phyloP scores from a whole-genome alignment of 2,888 invertebrate genomes.

The Vannuccia rotundouncinata region DNA sequence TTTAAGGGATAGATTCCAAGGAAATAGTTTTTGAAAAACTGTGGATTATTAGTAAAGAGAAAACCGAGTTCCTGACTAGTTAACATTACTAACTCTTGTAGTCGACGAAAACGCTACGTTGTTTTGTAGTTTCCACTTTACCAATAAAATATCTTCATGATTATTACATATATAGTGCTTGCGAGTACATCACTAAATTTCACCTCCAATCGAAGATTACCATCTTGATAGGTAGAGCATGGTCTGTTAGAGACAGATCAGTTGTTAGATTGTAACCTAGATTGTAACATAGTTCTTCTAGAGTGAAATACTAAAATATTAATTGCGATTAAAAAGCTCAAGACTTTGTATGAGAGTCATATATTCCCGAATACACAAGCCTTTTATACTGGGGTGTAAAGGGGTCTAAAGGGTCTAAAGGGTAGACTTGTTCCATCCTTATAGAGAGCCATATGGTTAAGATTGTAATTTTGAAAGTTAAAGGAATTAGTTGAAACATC shows the following conservation, averaged over 20 bases:
- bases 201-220: conserved; percentile 1
- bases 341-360: neutral
- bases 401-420: neutral
- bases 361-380: conserved; percentile 1
- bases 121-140: neutral
- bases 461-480: conserved; percentile 16
- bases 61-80: neutral
- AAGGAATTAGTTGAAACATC: conserved; percentile 6
- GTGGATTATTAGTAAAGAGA: neutral
- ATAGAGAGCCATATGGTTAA: conserved; percentile 17
- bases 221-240: conserved; percentile 9
- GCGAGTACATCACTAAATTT: neutral
- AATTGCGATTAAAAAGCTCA: neutral
- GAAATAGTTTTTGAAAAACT: neutral
- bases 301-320: conserved; percentile 7
- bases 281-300: neutral
- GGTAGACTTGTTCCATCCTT: conserved; percentile 15
- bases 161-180: neutral
- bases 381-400: neutral
- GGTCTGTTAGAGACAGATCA: neutral
- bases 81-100: neutral
- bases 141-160: neutral
- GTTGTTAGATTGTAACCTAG: neutral
- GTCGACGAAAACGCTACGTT: neutral
- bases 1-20: conserved; percentile 1